These are phyloP conservation scores for Hirundichthys speculiger DNA, from an alignment of 2,113 vertebrate species.

Conservation along the genomic window DNA sequence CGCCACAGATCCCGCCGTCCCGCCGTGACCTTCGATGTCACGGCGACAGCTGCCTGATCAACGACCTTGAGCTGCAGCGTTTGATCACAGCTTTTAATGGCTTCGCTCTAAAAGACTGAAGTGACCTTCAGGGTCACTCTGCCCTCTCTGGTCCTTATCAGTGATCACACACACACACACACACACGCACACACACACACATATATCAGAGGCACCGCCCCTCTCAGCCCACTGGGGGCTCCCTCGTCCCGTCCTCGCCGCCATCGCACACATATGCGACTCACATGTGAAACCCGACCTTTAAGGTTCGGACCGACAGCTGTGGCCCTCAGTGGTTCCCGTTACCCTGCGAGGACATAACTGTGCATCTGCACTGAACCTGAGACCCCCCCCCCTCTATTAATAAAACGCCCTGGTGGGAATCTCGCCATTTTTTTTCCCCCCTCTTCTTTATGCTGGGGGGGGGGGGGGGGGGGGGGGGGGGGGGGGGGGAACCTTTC, in stretches of 20 bases:
- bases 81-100: slow-evolving; percentile 31
- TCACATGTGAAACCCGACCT: slow-evolving; percentile 71
- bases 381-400: slow-evolving; percentile 61
- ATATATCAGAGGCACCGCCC: slow-evolving; percentile 12
- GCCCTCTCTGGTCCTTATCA: not conserved
- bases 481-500: too few species aligned
- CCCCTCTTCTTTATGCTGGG: too few species aligned
- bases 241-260: slow-evolving; percentile 41
- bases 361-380: slow-evolving; percentile 56
- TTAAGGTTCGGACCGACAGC: slow-evolving; percentile 64
- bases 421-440: slow-evolving; percentile 52
- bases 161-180: not conserved
- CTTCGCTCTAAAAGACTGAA: slow-evolving; percentile 3
- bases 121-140: not conserved
- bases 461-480: too few species aligned
- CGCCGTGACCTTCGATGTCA: not conserved
- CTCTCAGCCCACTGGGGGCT: slow-evolving; percentile 53
- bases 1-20: too few species aligned
- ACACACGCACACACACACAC: slow-evolving; percentile 7
- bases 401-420: slow-evolving; percentile 64
- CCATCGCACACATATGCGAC: slow-evolving; percentile 35
- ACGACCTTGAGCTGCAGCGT: slow-evolving; percentile 45
- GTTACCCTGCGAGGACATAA: slow-evolving; percentile 69
- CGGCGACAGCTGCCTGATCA: slow-evolving; percentile 18
- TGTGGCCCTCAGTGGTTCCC: slow-evolving; percentile 57